Base-by-base conservation (phyloP, 2,113 vertebrate genomes). In the Neolamprologus devosi region DNA sequence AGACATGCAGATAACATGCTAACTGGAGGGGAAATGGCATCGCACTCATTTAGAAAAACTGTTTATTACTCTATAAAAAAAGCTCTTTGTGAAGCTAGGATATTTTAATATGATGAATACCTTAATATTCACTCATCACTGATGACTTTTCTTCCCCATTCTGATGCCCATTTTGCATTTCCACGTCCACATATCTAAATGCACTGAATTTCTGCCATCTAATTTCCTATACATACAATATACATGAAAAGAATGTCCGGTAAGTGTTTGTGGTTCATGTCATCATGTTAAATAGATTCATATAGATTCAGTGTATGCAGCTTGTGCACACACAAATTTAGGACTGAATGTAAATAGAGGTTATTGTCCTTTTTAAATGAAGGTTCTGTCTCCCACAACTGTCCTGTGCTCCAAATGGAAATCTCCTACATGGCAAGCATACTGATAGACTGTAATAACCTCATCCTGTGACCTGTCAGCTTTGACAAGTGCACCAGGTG, bases 341-440 rank as follows among this genome's bases (percentile, higher is more conserved):
- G 17, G 63, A 5, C 51, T 89, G 87, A 82, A 93, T 93, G 58
- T 83, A 85, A 88, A 93, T 91, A 87, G 16, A 51, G 80, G 19
- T 82, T 68, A 82, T 78, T 40, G 55, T 80, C 84, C 73, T 28
- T 68, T 78, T 85, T 87, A 54, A 60, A 92, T 89, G 51, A 23
- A 80, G 63, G 3, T 80, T 83, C 42, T 53, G 80, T 85, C 26
- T 86, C 85, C 75, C 23, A 17, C 47, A 7, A 14, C 70, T 3
- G 9, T 37, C 85, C 57, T 68, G 80, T 6, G 55, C 82, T 92
- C 55, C 26, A 65, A 35, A 80, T 83, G 42, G 80, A 89, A 89
- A 89, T 86, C 88, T 65, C 80, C 47, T n/a, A 60, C 86, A 75
- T 12, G 70, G 28, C 63, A 79, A 7, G 35, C 85, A 90, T 83